Percentiles rank a stretch among this genome's conserved stretches.
Evolutionary conservation across 2,113 vertebrate species (phyloP).

Genomic region (Australoheros scitulus): DNA sequence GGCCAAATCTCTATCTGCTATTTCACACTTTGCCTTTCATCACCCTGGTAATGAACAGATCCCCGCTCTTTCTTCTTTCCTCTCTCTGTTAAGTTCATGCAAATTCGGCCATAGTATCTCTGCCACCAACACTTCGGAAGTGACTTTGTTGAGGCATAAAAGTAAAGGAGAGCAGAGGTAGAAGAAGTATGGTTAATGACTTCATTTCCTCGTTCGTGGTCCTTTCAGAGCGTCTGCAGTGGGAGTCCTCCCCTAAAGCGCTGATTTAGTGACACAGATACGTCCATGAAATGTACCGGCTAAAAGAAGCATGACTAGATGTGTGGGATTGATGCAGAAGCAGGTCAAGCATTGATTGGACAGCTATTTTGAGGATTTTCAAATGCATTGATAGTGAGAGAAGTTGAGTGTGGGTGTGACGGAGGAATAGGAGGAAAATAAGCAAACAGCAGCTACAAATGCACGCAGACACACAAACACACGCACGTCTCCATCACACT

Average conservation of each 20-base stretch:
- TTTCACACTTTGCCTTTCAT: conserved; percentile 70
- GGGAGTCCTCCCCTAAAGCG: conserved; percentile 36
- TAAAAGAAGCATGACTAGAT: conserved; percentile 22
- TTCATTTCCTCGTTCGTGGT: conserved; percentile 64
- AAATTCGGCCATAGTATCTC: conserved; percentile 43
- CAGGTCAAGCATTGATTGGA: conserved; percentile 48
- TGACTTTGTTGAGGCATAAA: conserved; percentile 20
- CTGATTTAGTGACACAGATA: conserved; percentile 34
- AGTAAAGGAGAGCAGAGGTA: conserved; percentile 14
- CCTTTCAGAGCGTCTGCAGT: background rate
- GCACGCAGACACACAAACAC: conserved; percentile 39
- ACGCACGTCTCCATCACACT: conserved; percentile 4
- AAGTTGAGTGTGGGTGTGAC: conserved; percentile 72
- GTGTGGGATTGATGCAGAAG: conserved; percentile 54
- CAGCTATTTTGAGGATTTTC: conserved; percentile 46
- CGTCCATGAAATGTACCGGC: background rate
- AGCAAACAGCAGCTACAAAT: conserved; percentile 41
- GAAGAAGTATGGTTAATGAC: conserved; percentile 57
- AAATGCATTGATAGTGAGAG: conserved; percentile 39
- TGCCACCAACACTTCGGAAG: background rate
- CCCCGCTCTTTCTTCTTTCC: conserved; percentile 49
- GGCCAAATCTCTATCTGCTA: conserved; percentile 62
- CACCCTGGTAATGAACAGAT: conserved; percentile 70
- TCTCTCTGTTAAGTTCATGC: conserved; percentile 57
- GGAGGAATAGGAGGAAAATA: conserved; percentile 40